Evolutionary conservation across 1,140 invertebrate genomes (phyloP).

Genomic region (Drosophila kanapiae): DNA sequence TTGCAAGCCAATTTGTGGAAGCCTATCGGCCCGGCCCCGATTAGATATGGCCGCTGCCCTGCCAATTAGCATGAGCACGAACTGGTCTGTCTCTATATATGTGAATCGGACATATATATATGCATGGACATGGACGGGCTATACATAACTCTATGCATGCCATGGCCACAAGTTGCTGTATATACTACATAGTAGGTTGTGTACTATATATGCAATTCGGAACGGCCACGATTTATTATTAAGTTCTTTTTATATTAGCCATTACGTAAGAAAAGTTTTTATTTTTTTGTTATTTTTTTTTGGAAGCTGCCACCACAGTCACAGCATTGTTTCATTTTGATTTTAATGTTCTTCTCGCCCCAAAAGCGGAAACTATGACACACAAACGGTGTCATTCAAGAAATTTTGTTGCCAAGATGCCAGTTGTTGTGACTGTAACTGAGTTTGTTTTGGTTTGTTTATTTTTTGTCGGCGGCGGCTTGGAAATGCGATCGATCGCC

Average conservation of each 20-base stretch:
- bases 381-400: slow-evolving; percentile 47
- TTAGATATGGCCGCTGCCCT: slow-evolving; percentile 12
- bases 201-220: slow-evolving; percentile 41
- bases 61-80: slow-evolving; percentile 17
- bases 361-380: slow-evolving; percentile 68
- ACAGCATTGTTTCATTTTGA: slow-evolving; percentile 37
- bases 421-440: not conserved
- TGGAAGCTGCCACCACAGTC: slow-evolving; percentile 29
- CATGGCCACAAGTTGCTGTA: slow-evolving; percentile 22
- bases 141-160: slow-evolving; percentile 25
- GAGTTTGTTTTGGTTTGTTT: slow-evolving; percentile 20
- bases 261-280: slow-evolving; percentile 61
- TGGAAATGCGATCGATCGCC: slow-evolving; percentile 37
- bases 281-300: not conserved
- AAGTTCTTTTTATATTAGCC: slow-evolving; percentile 51
- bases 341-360: slow-evolving; percentile 29
- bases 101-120: slow-evolving; percentile 3
- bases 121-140: slow-evolving; percentile 2
- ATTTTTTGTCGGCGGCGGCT: not conserved
- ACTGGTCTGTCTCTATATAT: not conserved
- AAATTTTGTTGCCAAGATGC: slow-evolving; percentile 7
- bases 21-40: slow-evolving; percentile 9
- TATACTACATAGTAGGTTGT: not conserved
- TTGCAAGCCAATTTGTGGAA: slow-evolving; percentile 10
- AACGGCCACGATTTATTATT: slow-evolving; percentile 47